phyloP scores from a whole-genome alignment of 1,140 invertebrate species.

The Tetramorium parvispinum region DNA sequence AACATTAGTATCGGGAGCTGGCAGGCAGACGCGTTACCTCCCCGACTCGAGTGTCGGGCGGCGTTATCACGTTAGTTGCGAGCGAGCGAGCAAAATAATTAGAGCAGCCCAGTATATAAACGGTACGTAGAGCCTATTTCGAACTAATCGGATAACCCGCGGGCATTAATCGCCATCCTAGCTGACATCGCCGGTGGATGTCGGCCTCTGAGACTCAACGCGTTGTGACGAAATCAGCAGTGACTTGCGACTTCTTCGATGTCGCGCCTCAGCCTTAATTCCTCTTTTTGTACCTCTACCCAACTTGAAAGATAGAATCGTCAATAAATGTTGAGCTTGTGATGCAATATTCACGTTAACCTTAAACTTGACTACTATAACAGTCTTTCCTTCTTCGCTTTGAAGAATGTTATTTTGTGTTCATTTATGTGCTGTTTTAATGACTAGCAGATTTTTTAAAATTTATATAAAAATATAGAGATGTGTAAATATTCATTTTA shows the following conservation, averaged over 20 bases:
- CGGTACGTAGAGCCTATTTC: conserved; percentile 70
- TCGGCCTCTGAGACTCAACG: conserved; percentile 4
- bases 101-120: conserved; percentile 68
- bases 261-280: conserved; percentile 44
- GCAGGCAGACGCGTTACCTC: conserved; percentile 67
- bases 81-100: conserved; percentile 82
- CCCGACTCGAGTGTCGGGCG: conserved; percentile 66
- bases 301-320: neutral
- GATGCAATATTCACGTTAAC: neutral
- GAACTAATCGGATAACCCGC: conserved; percentile 71
- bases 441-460: neutral
- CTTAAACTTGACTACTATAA: neutral
- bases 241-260: conserved; percentile 57
- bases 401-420: neutral
- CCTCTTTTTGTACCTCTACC: neutral
- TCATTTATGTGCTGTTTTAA: neutral
- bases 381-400: neutral
- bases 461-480: neutral
- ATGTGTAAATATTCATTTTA: conserved; percentile 4
- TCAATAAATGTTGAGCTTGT: neutral
- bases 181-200: conserved; percentile 30
- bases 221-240: conserved; percentile 26
- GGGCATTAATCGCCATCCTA: conserved; percentile 63
- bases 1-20: conserved; percentile 75
- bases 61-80: conserved; percentile 80